These are phyloP conservation scores for Ophioderma brevispina DNA, from an alignment of 35 echinoderm and acorn worm species.

Conservation along the genomic window DNA sequence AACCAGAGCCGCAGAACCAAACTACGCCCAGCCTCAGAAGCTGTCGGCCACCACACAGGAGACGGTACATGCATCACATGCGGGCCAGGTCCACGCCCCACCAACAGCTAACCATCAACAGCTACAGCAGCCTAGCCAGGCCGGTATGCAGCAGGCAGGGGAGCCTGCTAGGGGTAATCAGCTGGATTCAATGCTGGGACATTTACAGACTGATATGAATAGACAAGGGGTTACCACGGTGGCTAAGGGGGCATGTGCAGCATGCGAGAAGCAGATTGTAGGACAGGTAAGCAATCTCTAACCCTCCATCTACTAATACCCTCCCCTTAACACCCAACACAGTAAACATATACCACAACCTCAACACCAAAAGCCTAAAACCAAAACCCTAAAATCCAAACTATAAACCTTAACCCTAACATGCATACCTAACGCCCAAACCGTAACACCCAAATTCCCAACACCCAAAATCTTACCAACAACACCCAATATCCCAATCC, in stretches of 20 bases:
- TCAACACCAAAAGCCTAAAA: too few relatives aligned
- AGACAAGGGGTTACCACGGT: constrained; percentile 92
- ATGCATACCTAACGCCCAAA: too few relatives aligned
- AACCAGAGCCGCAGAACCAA: not conserved
- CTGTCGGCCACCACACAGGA: not conserved
- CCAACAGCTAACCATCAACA: not conserved
- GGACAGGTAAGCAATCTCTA: constrained; percentile 70
- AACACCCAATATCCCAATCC: too few relatives aligned
- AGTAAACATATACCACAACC: too few relatives aligned
- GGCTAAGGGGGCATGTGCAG: constrained; percentile 92
- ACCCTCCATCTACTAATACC: too few relatives aligned
- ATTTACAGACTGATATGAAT: constrained; percentile 73
- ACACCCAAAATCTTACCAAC: too few relatives aligned
- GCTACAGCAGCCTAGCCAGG: constrained; percentile 21
- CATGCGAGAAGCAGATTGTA: constrained; percentile 91
- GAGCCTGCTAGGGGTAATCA: not conserved
- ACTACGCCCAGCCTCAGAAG: constrained; percentile 43
- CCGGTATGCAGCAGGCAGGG: not conserved
- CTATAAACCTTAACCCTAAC: too few relatives aligned
- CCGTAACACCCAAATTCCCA: too few relatives aligned
- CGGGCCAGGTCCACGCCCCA: not conserved
- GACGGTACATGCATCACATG: not conserved
- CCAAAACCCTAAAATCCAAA: too few relatives aligned
- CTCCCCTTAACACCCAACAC: too few relatives aligned
- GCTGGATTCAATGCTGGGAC: constrained; percentile 44